Percentiles rank a stretch among this genome's conserved stretches.
phyloP scores from a whole-genome alignment of 2,797 vertebrate genomes.

The Hippopotamyrus pictus region DNA sequence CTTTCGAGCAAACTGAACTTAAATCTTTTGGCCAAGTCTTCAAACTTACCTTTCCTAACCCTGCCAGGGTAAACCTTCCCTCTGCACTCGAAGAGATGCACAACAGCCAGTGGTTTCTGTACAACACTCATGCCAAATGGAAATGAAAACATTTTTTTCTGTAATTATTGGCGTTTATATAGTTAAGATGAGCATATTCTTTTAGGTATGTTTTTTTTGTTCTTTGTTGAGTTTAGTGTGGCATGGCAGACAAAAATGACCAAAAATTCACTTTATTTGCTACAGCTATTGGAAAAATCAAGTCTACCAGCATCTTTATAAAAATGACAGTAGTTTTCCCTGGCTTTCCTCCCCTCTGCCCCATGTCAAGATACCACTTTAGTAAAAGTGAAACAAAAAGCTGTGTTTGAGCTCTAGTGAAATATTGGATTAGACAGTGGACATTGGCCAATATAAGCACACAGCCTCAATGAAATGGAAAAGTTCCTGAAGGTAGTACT shows the following conservation, averaged over 20 bases:
- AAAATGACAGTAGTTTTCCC: not conserved
- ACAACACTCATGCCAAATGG: not conserved
- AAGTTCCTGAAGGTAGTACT: constrained; percentile 8
- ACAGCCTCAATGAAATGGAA: constrained; percentile 9
- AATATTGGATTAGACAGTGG: constrained; percentile 19
- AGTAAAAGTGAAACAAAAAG: not conserved
- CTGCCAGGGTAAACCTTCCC: not conserved
- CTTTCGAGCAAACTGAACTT: constrained; percentile 15
- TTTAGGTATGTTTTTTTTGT: not conserved
- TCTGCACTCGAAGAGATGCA: not conserved
- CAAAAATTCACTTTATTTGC: not conserved
- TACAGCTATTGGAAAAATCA: not conserved
- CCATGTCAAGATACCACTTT: constrained; percentile 10
- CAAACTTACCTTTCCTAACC: constrained; percentile 10
- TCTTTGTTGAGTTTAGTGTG: not conserved
- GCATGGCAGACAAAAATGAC: not conserved
- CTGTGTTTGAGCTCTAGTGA: not conserved
- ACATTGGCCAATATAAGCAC: constrained; percentile 11
- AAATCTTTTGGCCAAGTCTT: constrained; percentile 4
- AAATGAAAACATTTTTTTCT: not conserved
- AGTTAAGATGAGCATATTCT: not conserved
- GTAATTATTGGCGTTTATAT: not conserved
- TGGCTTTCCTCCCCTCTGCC: not conserved
- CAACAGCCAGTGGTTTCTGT: not conserved
- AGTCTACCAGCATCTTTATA: not conserved